Conservation (phyloP, 1,140 invertebrate genomes). For the Colletes gigas region DNA sequence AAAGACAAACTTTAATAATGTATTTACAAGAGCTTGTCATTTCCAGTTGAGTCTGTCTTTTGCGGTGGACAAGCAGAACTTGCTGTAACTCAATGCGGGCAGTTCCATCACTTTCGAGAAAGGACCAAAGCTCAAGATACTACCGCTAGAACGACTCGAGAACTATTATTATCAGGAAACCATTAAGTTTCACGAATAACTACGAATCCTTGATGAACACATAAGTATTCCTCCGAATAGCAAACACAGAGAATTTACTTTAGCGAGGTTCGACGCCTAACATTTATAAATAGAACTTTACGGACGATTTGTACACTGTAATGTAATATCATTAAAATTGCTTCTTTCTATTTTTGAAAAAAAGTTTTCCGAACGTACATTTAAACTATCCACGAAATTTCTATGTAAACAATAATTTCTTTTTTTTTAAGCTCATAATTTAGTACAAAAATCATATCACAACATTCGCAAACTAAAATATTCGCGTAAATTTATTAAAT, state of each 20-base stretch:
- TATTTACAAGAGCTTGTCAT: background rate
- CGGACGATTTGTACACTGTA: no score
- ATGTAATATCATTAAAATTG: no score
- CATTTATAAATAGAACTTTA: background rate
- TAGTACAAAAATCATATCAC: no score
- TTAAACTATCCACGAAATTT: no score
- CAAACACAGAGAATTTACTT: background rate
- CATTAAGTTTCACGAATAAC: conserved; percentile 39
- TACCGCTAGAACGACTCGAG: conserved; percentile 14
- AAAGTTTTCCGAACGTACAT: no score
- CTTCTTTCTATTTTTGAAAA: no score
- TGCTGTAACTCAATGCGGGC: conserved; percentile 23
- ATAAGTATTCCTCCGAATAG: background rate
- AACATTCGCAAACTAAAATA: no score
- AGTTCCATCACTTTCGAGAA: conserved; percentile 3
- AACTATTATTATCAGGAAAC: conserved; percentile 48
- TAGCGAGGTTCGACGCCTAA: no score
- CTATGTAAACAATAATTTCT: no score
- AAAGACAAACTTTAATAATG: background rate
- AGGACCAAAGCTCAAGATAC: conserved; percentile 35
- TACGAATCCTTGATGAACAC: background rate
- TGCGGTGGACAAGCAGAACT: conserved; percentile 25
- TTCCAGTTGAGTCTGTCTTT: background rate
- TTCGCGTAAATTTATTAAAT: no score
- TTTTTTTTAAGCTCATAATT: no score